Evolutionary conservation across 1,140 invertebrate genomes (phyloP).

Genomic region (Sarcophaga bullata): DNA sequence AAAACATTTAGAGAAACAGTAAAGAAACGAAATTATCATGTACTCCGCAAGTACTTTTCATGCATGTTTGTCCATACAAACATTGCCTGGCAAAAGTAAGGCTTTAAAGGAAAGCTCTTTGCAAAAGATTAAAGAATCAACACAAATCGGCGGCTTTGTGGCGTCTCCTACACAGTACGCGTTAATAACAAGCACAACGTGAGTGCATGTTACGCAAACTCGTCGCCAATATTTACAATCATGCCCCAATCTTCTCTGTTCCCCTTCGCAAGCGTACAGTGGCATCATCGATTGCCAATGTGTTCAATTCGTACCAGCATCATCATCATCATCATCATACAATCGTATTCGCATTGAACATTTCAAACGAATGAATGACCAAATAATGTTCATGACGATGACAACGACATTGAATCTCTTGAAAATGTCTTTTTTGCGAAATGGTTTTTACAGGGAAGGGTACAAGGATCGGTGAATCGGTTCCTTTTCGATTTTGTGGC

Average conservation of each 20-base stretch:
- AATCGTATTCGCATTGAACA: neutral
- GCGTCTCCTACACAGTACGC: slow-evolving; percentile 36
- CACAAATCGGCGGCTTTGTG: slow-evolving; percentile 34
- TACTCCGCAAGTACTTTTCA: neutral
- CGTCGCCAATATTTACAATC: slow-evolving; percentile 35
- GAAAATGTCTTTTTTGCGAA: slow-evolving; percentile 13
- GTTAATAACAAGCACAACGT: slow-evolving; percentile 40
- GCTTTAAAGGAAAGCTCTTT: neutral
- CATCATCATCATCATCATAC: neutral
- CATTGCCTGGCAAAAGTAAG: too few relatives aligned
- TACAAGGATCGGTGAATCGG: slow-evolving; percentile 9
- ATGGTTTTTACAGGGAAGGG: neutral
- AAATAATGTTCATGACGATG: slow-evolving; percentile 7
- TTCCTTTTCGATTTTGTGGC: neutral
- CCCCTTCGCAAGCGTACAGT: too few relatives aligned
- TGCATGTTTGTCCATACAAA: too few relatives aligned
- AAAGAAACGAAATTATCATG: slow-evolving; percentile 33
- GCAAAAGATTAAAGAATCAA: neutral
- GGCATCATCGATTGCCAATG: neutral
- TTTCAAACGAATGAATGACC: neutral
- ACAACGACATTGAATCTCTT: slow-evolving; percentile 15
- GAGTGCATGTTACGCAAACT: slow-evolving; percentile 38
- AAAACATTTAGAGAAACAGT: neutral
- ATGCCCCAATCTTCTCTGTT: slow-evolving; percentile 6
- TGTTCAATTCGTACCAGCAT: neutral